phyloP scores from a whole-genome alignment of 2,113 vertebrate genomes.

The Sardina pilchardus region DNA sequence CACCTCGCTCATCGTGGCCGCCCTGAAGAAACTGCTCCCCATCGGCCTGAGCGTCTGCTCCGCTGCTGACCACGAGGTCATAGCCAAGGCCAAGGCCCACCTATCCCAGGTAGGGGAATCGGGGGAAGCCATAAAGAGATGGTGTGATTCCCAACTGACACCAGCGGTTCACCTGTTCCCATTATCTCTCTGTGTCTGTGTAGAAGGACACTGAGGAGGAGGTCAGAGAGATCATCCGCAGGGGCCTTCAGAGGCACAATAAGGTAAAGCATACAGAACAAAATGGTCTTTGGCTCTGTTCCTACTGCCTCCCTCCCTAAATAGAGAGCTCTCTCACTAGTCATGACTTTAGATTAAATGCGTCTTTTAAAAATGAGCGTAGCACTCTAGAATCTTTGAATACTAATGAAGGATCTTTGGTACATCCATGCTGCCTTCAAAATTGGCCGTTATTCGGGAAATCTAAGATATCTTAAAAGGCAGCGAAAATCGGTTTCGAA shows the following conservation, averaged over 20 bases:
- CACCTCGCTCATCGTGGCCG: slow-evolving; percentile 90
- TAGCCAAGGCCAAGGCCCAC: slow-evolving; percentile 80
- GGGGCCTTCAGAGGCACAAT: slow-evolving; percentile 75
- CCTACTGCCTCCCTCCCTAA: no score
- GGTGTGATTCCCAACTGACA: not conserved
- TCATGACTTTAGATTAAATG: no score
- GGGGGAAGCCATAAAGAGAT: not conserved
- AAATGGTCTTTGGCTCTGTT: no score
- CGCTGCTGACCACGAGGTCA: slow-evolving; percentile 83
- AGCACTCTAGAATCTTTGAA: no score
- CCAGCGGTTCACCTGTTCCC: not conserved
- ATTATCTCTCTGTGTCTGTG: slow-evolving; percentile 9
- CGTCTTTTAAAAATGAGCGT: no score
- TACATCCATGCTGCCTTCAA: no score
- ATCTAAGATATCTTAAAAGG: no score
- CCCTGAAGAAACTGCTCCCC: slow-evolving; percentile 85
- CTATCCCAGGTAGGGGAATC: slow-evolving; percentile 80
- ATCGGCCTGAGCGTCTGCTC: slow-evolving; percentile 86
- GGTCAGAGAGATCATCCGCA: slow-evolving; percentile 80
- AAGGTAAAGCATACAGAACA: slow-evolving; percentile 70
- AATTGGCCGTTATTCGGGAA: no score
- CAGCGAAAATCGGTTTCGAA: no score
- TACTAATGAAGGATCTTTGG: no score
- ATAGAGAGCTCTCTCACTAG: no score
- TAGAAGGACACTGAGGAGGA: slow-evolving; percentile 92